phyloP scores from a whole-genome alignment of 2,797 vertebrate species.

The Sebastes nivosus region DNA sequence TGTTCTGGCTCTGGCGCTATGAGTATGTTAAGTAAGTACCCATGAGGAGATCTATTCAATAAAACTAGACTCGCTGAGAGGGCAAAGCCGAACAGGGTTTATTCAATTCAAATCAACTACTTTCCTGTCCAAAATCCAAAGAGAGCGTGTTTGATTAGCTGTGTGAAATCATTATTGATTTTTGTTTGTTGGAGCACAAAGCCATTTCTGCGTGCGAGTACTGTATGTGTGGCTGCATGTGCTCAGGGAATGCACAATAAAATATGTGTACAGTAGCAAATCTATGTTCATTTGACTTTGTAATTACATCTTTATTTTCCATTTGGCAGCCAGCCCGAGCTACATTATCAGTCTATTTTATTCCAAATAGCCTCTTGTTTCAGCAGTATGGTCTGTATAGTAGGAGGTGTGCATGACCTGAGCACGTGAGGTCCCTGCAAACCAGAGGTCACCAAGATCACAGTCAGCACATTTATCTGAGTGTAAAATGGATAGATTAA shows the following conservation, averaged over 20 bases:
- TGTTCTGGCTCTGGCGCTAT: background rate
- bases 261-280: constrained; percentile 52
- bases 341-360: constrained; percentile 29
- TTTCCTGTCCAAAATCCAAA: constrained; percentile 48
- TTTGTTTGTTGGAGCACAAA: constrained; percentile 37
- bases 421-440: constrained; percentile 29
- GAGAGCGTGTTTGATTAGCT: constrained; percentile 63
- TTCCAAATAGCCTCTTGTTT: background rate
- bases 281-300: constrained; percentile 57
- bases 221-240: background rate
- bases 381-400: background rate
- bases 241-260: constrained; percentile 21
- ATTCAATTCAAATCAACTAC: constrained; percentile 48
- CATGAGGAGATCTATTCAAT: constrained; percentile 7
- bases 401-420: constrained; percentile 6
- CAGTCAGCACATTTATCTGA: constrained; percentile 52
- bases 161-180: constrained; percentile 59
- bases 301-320: constrained; percentile 61
- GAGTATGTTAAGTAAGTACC: background rate
- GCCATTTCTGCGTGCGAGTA: background rate
- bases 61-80: constrained; percentile 12
- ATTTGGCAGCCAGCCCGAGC: constrained; percentile 42
- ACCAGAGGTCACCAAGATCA: constrained; percentile 42
- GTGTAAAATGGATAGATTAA: constrained; percentile 51
- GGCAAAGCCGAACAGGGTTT: constrained; percentile 22